Evolutionary conservation across 1,140 invertebrate species (phyloP), one percentile per base, ranked within the genome.

Genomic region (Drosophila ambigua): DNA sequence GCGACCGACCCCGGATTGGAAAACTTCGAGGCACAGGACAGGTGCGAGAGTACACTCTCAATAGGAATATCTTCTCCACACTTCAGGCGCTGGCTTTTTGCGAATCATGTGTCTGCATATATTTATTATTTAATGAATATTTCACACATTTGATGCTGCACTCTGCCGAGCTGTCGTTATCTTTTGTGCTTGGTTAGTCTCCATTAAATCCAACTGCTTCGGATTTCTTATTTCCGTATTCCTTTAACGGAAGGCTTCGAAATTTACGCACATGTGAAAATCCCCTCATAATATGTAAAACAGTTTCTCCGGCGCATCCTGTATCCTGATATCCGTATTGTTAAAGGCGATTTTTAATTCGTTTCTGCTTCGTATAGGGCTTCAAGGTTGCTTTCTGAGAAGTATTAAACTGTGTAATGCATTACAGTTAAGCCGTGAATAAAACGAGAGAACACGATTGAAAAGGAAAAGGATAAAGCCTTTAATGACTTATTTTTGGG

Each of bases 111-210:
- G 43, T 48, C 39, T 64, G 76, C 76, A 79, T 68, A 76, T 75
- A 11, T 35, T 66, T 65, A 64, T 79, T 82, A 64, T 55, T 68
- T 67, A 61, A 75, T 79, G 80, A 31, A 58, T 55, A 67, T 76
- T 76, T 68, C 62, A 79, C 84, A 46, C 31, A 39, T 4, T 4
- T 5, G 1, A 58, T 20, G 6, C 11, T 13, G 16, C n/a, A 31
- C 62, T 50, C 59, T 26, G 45, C 49, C 26, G 15, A n/a, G 41
- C 41, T 20, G 35, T 57, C 60, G 35, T 43, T 74, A 49, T 63
- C 69, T 52, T 68, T 62, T 71, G 53, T 66, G 79, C 58, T 58
- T 50, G 66, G 52, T 57, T 78, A 78, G 65, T 77, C 51, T 50
- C 53, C 45, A 62, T 61, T 63, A 53, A 58, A 23, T 11, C 64